Percentiles rank a stretch among this genome's conserved stretches.
These are phyloP conservation scores for Drosophila antonietae DNA, from an alignment of 2,888 invertebrate species.

Conservation along the genomic window DNA sequence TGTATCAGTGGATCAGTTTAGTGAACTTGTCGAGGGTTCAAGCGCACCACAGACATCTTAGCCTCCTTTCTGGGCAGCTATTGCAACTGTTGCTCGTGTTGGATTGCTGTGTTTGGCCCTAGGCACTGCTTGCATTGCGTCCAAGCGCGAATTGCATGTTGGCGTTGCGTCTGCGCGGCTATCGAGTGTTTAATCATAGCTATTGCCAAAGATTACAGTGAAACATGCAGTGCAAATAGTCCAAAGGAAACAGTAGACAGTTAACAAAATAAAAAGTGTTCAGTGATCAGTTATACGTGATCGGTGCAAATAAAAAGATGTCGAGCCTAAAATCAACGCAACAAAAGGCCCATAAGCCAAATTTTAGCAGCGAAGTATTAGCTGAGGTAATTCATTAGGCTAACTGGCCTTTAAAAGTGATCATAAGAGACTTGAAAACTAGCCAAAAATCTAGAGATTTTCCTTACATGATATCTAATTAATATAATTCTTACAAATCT, in stretches of 20 bases:
- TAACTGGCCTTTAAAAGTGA: background rate
- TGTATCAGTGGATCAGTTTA: constrained; percentile 61
- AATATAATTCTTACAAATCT: no score
- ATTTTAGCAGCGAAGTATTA: constrained; percentile 16
- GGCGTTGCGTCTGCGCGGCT: constrained; percentile 65
- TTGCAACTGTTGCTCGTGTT: constrained; percentile 27
- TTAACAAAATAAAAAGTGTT: constrained; percentile 14
- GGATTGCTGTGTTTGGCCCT: constrained; percentile 13
- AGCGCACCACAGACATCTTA: constrained; percentile 36
- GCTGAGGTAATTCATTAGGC: constrained; percentile 36
- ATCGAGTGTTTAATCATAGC: constrained; percentile 41
- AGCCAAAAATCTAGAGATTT: background rate
- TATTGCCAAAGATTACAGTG: constrained; percentile 22
- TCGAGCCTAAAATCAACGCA: constrained; percentile 12
- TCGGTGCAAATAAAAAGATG: constrained; percentile 33
- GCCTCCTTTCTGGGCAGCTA: constrained; percentile 4
- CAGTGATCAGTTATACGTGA: constrained; percentile 14
- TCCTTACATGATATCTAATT: background rate
- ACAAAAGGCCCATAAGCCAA: constrained; percentile 32
- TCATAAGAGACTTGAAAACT: background rate
- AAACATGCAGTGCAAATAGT: constrained; percentile 32
- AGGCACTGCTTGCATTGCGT: constrained; percentile 26
- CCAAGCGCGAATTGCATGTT: constrained; percentile 58
- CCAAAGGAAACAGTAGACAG: constrained; percentile 13
- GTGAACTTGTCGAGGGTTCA: constrained; percentile 58